Evolutionary conservation across 2,797 vertebrate genomes (phyloP).

Genomic region (Centroberyx gerrardi): DNA sequence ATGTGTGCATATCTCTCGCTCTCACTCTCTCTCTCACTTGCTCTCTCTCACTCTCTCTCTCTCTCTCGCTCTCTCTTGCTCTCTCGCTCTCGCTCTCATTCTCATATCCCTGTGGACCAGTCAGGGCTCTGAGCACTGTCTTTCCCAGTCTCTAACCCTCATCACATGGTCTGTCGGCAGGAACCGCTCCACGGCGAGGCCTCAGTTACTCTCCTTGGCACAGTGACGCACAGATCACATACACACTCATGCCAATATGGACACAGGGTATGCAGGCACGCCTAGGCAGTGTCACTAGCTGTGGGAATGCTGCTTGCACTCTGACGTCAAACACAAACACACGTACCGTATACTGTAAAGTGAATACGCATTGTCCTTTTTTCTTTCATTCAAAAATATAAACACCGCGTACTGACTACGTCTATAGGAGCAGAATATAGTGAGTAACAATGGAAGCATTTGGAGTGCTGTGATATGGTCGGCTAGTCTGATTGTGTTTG

Average conservation of each 20-base stretch:
- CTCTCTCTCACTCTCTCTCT: constrained; percentile 15
- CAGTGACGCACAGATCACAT: constrained; percentile 66
- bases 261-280: constrained; percentile 41
- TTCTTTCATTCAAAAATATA: constrained; percentile 13
- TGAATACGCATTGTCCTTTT: constrained; percentile 12
- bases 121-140: constrained; percentile 32
- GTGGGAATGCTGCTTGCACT: constrained; percentile 45
- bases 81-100: constrained; percentile 15
- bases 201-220: constrained; percentile 68
- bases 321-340: constrained; percentile 38
- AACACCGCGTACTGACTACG: background rate
- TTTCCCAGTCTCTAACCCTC: constrained; percentile 46
- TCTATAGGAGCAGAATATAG: background rate
- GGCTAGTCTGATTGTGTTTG: background rate
- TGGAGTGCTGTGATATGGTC: constrained; percentile 2
- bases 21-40: background rate
- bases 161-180: constrained; percentile 59
- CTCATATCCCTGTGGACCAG: constrained; percentile 42
- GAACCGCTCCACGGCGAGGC: constrained; percentile 61
- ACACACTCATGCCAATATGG: constrained; percentile 49
- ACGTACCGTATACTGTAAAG: background rate
- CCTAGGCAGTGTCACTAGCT: constrained; percentile 38
- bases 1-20: constrained; percentile 25
- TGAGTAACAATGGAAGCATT: background rate
- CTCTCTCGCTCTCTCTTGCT: constrained; percentile 1